Evolutionary conservation across 2,797 vertebrate species (phyloP).

Genomic region (Spinus olivaceus): DNA sequence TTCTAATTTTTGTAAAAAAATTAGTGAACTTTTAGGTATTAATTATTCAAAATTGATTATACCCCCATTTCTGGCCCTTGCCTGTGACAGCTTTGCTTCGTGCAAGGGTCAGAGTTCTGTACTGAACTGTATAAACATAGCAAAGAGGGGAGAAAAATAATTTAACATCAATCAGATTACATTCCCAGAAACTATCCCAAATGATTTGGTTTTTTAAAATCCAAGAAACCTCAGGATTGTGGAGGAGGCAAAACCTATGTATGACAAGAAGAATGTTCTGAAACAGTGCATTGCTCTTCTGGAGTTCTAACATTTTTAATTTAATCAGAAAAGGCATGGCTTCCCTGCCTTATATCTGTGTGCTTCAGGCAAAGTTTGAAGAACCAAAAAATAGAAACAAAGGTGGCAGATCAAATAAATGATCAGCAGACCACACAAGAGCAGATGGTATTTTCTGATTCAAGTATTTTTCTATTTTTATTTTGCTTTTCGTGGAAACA

Average conservation of each 20-base stretch:
- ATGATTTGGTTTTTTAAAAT: not conserved
- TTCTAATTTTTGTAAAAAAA: too few relatives aligned
- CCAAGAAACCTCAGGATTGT: not conserved
- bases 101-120: not conserved
- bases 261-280: not conserved
- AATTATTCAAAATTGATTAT: not conserved
- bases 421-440: not conserved
- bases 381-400: slow-evolving; percentile 3
- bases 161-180: not conserved
- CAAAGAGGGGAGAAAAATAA: not conserved
- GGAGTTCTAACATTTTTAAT: not conserved
- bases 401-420: slow-evolving; percentile 8
- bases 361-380: not conserved
- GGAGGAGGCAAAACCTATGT: not conserved
- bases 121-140: not conserved
- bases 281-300: not conserved
- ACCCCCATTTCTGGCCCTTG: not conserved
- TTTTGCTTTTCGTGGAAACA: not conserved
- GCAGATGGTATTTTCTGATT: not conserved
- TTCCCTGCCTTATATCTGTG: not conserved
- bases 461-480: not conserved
- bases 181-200: not conserved
- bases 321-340: not conserved
- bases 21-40: not conserved
- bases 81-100: not conserved